phyloP scores from a whole-genome alignment of 2,797 vertebrate species.

The Monodelphis domestica region DNA sequence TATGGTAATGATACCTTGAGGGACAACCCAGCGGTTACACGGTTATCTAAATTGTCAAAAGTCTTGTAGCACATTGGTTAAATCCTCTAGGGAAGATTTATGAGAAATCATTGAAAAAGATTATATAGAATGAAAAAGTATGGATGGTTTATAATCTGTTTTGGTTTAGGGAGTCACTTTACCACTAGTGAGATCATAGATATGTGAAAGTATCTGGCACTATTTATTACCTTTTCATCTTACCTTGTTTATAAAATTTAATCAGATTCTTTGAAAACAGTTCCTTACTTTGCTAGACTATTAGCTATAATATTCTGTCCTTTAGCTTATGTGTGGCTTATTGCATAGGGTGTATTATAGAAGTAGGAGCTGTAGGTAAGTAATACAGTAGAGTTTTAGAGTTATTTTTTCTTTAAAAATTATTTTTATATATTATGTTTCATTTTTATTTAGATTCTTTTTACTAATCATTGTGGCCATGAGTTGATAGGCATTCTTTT shows the following conservation, averaged over 20 bases:
- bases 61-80: not conserved
- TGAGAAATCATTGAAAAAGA: not conserved
- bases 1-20: not conserved
- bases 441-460: slow-evolving; percentile 15
- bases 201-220: not conserved
- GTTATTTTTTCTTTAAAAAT: too few species aligned
- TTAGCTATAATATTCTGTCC: not conserved
- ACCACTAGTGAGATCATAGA: not conserved
- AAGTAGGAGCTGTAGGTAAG: not conserved
- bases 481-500: slow-evolving; percentile 12
- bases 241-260: not conserved
- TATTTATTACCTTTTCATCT: not conserved
- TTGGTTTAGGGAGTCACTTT: not conserved
- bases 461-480: not conserved
- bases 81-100: not conserved
- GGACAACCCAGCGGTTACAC: not conserved
- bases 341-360: not conserved
- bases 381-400: not conserved
- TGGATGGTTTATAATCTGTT: not conserved
- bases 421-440: too few species aligned
- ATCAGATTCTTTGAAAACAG: not conserved
- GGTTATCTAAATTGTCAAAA: not conserved
- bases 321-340: not conserved
- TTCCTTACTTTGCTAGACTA: not conserved
- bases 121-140: not conserved